phyloP scores from a whole-genome alignment of 2,888 invertebrate species.

The Drosophila koepferae region DNA sequence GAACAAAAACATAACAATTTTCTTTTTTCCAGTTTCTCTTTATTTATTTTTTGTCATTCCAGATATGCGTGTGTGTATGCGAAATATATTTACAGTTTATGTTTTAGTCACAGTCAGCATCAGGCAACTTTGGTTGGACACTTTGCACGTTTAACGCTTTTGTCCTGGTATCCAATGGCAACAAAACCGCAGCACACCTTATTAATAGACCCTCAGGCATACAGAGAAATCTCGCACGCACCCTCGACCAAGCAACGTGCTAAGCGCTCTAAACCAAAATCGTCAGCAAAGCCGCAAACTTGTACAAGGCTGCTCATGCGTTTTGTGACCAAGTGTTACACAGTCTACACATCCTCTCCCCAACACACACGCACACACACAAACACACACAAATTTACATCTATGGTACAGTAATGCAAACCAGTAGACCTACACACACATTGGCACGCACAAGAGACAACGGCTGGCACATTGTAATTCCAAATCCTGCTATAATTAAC shows the following conservation, averaged over 20 bases:
- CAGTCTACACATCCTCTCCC: constrained; percentile 8
- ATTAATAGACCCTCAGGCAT: constrained; percentile 35
- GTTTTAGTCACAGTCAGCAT: constrained; percentile 54
- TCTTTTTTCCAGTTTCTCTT: constrained; percentile 35
- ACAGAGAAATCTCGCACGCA: constrained; percentile 5
- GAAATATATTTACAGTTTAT: constrained; percentile 62
- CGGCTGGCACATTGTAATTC: constrained; percentile 39
- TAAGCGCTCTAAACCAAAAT: constrained; percentile 28
- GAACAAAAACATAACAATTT: constrained; percentile 52
- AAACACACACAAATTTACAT: not conserved
- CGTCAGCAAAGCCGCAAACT: constrained; percentile 48
- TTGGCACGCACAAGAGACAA: constrained; percentile 3
- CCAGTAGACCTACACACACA: constrained; percentile 1
- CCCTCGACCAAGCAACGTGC: not conserved
- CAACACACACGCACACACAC: not conserved
- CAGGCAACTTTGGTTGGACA: constrained; percentile 39
- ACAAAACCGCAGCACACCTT: constrained; percentile 30
- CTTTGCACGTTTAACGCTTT: constrained; percentile 48
- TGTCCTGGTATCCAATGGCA: constrained; percentile 36
- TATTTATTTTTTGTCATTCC: constrained; percentile 23
- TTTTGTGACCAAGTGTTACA: constrained; percentile 26
- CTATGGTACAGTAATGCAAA: not conserved
- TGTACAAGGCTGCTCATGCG: constrained; percentile 36
- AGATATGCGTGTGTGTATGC: constrained; percentile 6
- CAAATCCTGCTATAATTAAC: constrained; percentile 68